Evolutionary conservation across 2,797 vertebrate genomes (phyloP), one percentile per base, ranked within the genome.

Genomic region (Perodicticus potto): DNA sequence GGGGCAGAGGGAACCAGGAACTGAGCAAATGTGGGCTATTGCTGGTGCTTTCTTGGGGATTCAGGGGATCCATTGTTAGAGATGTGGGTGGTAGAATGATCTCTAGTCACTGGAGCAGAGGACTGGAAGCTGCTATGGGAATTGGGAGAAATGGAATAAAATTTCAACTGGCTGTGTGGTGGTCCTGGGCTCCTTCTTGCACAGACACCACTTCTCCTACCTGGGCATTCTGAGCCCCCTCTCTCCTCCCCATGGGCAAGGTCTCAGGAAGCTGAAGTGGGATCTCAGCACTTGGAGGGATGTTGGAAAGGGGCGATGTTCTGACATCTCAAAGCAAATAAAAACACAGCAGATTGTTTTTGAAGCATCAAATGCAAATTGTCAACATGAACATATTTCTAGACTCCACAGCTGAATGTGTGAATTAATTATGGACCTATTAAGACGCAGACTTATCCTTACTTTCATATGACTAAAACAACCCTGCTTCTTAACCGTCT

Each of bases 371-470:
- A 93, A 98, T 98, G 96, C 93, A 98, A 97, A 98, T 98, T 97
- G 97, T 97, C 97, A 98, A 97, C 97, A 98, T 81, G 94, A 98
- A 98, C 98, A 96, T 98, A 98, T 98, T 98, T 98, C 97, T 98
- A 96, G 97, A 98, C 97, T 96, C 96, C 95, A 91, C 95, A 97
- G 97, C 96, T 63, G 93, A 98, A 98, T 96, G 96, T 98, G 98
- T 98, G 98, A 98, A 98, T 98, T 98, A 98, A 98, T 98, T 98
- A 98, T 59, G 92, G 97, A 94, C 93, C 94, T 92, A 97, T 98
- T 98, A 98, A 88, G 91, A 98, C 94, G 80, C 96, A 91, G 96
- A 89, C 95, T 89, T 94, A 13, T 82, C 96, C 88, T 96, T 96
- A 34, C 78, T 96, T 86, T 78, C 17, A 3, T 55, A n/a, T 55